These are phyloP conservation scores for Ophion slaviceki DNA, from an alignment of 2,888 invertebrate species.

Conservation along the genomic window DNA sequence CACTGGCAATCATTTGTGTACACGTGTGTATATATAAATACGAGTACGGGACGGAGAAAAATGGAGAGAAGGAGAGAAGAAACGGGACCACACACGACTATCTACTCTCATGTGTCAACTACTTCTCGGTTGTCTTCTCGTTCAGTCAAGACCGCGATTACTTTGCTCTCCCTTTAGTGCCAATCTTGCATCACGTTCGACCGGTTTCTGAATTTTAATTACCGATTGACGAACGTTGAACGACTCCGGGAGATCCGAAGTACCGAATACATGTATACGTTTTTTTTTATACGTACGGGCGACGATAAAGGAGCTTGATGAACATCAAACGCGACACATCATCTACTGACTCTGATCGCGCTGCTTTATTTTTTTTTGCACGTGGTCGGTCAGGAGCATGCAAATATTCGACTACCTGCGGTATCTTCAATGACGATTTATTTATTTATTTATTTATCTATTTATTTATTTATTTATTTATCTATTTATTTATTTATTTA, in stretches of 20 bases:
- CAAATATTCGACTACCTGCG: conserved; percentile 7
- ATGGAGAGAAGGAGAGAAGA: conserved; percentile 11
- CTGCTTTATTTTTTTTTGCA: not conserved
- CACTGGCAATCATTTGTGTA: not conserved
- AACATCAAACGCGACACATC: conserved; percentile 27
- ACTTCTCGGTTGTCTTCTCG: conserved; percentile 60
- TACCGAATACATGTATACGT: conserved; percentile 17
- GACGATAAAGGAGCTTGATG: conserved; percentile 13
- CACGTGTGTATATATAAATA: not conserved
- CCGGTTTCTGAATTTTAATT: conserved; percentile 63
- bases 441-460: not conserved
- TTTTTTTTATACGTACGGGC: not conserved
- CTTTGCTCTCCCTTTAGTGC: conserved; percentile 53
- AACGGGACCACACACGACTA: conserved; percentile 63
- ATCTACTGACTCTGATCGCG: no score
- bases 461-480: no score
- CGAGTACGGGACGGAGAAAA: conserved; percentile 9
- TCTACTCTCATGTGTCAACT: conserved; percentile 57
- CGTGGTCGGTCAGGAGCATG: no score
- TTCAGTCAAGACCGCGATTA: conserved; percentile 28
- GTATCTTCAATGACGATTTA: not conserved
- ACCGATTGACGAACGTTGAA: conserved; percentile 58
- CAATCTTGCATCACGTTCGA: conserved; percentile 55
- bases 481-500: not conserved
- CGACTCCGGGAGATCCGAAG: conserved; percentile 5